Percentiles rank a stretch among this genome's conserved stretches.
Conservation (phyloP, 2,797 vertebrate species). For the Tenualosa thibaudeaui region DNA sequence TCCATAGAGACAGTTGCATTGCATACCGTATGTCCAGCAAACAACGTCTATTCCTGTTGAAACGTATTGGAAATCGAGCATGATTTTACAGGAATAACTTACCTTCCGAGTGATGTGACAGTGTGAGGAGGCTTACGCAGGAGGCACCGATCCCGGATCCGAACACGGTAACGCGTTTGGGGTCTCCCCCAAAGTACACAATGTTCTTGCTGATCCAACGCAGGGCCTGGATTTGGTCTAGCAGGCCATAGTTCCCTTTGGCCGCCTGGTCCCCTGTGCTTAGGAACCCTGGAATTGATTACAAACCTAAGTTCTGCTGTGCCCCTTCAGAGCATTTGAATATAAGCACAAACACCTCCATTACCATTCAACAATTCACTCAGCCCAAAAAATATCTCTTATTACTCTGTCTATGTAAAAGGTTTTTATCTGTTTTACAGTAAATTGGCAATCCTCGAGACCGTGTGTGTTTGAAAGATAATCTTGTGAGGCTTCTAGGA, state of each 20-base stretch:
- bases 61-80: too few species aligned
- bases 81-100: slow-evolving; percentile 59
- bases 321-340: neutral
- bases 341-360: neutral
- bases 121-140: slow-evolving; percentile 95
- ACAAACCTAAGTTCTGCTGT: slow-evolving; percentile 46
- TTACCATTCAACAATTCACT: neutral
- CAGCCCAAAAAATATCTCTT: neutral
- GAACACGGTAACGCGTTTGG: slow-evolving; percentile 84
- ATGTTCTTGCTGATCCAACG: slow-evolving; percentile 87
- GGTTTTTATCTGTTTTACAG: neutral
- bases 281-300: slow-evolving; percentile 85
- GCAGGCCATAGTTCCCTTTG: slow-evolving; percentile 97
- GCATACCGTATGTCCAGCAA: too few species aligned
- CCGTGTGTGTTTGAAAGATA: neutral
- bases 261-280: slow-evolving; percentile 99
- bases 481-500: slow-evolving; percentile 7
- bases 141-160: slow-evolving; percentile 98
- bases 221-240: slow-evolving; percentile 97
- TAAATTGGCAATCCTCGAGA: slow-evolving; percentile 26
- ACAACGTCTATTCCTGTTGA: too few species aligned
- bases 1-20: neutral
- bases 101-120: slow-evolving; percentile 99
- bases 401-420: neutral
- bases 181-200: slow-evolving; percentile 78